Conservation (phyloP, 1,140 invertebrate species). For the Drosophila prosaltans region DNA sequence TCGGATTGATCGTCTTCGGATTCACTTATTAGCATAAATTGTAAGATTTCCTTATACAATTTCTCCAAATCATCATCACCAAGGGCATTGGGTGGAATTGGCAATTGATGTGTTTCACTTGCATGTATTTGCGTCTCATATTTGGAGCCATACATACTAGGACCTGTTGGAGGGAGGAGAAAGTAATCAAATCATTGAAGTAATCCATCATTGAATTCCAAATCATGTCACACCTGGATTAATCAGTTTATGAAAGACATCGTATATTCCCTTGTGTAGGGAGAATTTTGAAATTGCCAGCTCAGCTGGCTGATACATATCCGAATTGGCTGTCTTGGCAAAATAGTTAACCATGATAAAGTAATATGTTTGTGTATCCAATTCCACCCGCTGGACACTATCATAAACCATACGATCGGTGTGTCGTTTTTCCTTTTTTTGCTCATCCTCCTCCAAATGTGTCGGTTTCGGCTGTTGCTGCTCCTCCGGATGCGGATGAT, state of each 20-base stretch:
- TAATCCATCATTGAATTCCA: background rate
- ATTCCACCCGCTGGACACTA: background rate
- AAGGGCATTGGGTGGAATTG: slow-evolving; percentile 35
- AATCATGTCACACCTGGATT: slow-evolving; percentile 30
- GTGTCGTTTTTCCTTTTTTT: background rate
- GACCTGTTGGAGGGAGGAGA: slow-evolving; percentile 14
- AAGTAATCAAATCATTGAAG: too few relatives aligned
- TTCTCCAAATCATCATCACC: slow-evolving; percentile 28
- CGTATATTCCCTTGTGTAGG: slow-evolving; percentile 16
- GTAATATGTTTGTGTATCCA: slow-evolving; percentile 23
- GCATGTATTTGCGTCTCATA: slow-evolving; percentile 16
- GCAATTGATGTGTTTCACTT: slow-evolving; percentile 28
- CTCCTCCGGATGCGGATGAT: background rate
- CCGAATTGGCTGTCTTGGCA: slow-evolving; percentile 4
- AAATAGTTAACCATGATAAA: slow-evolving; percentile 46
- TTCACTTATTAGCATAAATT: slow-evolving; percentile 11
- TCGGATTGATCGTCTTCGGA: background rate
- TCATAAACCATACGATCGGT: slow-evolving; percentile 3
- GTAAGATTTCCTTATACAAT: slow-evolving; percentile 16
- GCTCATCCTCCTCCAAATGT: background rate
- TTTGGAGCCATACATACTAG: slow-evolving; percentile 16
- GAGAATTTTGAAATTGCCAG: slow-evolving; percentile 25
- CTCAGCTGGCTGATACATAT: slow-evolving; percentile 32
- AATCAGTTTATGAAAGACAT: slow-evolving; percentile 31
- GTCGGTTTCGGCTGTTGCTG: background rate